phyloP scores from a whole-genome alignment of 2,888 invertebrate species.

The Deilephila porcellus region DNA sequence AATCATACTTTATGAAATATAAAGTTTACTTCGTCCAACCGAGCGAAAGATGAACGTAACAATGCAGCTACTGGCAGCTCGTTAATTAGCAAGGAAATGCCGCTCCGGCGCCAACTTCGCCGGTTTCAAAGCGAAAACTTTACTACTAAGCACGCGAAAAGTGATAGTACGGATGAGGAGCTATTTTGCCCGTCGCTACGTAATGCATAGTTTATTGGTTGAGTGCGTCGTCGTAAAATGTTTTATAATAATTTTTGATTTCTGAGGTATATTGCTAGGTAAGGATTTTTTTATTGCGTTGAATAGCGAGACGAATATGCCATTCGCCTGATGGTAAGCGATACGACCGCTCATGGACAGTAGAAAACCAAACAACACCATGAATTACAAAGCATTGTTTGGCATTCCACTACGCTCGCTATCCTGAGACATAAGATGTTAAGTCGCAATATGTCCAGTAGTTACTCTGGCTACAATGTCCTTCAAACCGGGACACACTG shows the following conservation, averaged over 20 bases:
- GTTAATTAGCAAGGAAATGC: constrained; percentile 70
- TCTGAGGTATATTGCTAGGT: not conserved
- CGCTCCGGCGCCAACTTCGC: constrained; percentile 56
- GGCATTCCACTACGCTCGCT: too few relatives aligned
- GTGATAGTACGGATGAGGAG: constrained; percentile 51
- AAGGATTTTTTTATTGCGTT: too few relatives aligned
- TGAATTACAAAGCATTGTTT: too few relatives aligned
- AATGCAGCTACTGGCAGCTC: constrained; percentile 60
- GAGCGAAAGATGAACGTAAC: constrained; percentile 56
- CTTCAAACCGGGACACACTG: too few relatives aligned
- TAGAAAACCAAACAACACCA: too few relatives aligned
- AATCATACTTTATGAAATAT: constrained; percentile 38
- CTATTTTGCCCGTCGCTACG: constrained; percentile 32
- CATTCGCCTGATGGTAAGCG: too few relatives aligned
- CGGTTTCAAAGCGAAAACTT: constrained; percentile 58
- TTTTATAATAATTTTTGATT: not conserved
- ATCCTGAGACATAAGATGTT: too few relatives aligned
- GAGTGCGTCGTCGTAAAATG: constrained; percentile 16
- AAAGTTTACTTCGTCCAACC: constrained; percentile 53
- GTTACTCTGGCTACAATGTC: too few relatives aligned
- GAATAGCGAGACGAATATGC: too few relatives aligned
- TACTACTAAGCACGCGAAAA: constrained; percentile 62
- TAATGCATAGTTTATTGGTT: constrained; percentile 35
- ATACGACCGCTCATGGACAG: too few relatives aligned
- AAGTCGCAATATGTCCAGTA: too few relatives aligned